Evolutionary conservation across 2,888 invertebrate species (phyloP), one percentile per base, ranked within the genome.

Genomic region (Corythucha ciliata): DNA sequence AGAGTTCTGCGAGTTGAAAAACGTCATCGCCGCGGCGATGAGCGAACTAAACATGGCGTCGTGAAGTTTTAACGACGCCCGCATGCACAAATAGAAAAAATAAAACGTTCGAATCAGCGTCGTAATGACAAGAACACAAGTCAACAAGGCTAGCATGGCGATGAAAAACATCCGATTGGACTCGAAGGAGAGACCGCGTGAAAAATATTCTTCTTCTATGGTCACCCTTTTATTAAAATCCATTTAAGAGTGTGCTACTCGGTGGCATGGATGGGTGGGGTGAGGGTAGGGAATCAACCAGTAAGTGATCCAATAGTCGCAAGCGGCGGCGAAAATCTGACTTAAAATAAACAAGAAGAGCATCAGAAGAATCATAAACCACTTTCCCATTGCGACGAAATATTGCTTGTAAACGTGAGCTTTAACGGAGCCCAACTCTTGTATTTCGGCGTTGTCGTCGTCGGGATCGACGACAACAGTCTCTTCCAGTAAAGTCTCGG

Each of bases 1-100:
- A 0, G 83, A 81, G 0, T 89, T 84, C 69, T 92, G 92, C 3
- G 78, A 78, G 65, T 90, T 88, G 70, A 92, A 93, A 70, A 93
- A 93, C 20, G 78, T 73, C 78, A 90, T 85, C 0, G 84, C 79
- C 0, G 87, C 83, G 18, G 82, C 74, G 2, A 87, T 81, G 20
- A 93, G 79, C 24, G 81, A 74, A 14, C 73, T 68, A 67, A 91
- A 91, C 90, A 92, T 91, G 14, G 69, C 72, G 67, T 87, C 81
- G 70, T 93, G 93, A 0, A 93, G 72, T 4, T 71, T 75, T 3
- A 75, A 78, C 0, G 91, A 89, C 0, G 89, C 83, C 29, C 73
- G 75, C 78, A 89, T 83, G 60, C 86, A 87, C 57, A 82, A 64
- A 69, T 75, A 76, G 63, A 83, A 84, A 69, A 83, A 83, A 1